Percentiles rank a stretch among this genome's conserved stretches.
These are phyloP conservation scores for Marcusenius ussheri DNA, from an alignment of 2,113 vertebrate genomes.

Conservation along the genomic window DNA sequence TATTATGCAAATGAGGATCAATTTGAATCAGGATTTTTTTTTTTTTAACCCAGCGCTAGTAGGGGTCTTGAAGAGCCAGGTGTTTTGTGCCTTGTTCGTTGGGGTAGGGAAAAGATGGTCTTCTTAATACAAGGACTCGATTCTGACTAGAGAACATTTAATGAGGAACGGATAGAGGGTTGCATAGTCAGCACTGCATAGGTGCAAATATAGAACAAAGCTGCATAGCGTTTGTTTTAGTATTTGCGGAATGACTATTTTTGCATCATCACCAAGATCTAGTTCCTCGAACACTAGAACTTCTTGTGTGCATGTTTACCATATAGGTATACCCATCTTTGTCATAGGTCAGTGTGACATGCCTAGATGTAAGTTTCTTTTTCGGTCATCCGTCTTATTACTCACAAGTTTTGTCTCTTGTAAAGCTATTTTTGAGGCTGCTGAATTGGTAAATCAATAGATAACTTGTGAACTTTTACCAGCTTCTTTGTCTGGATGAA, in stretches of 20 bases:
- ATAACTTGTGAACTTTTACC: neutral
- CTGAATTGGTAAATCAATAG: neutral
- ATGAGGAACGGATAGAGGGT: neutral
- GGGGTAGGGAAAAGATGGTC: neutral
- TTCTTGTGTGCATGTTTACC: neutral
- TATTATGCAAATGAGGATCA: neutral
- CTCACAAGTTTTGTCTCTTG: neutral
- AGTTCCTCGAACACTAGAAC: neutral
- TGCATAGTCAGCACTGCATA: neutral
- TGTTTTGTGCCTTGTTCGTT: neutral
- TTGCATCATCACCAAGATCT: neutral
- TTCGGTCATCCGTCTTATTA: neutral
- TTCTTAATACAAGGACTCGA: neutral
- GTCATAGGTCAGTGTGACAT: neutral
- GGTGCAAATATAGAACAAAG: slow-evolving; percentile 8
- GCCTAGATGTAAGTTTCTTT: neutral
- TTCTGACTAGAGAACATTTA: neutral
- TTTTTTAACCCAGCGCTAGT: neutral
- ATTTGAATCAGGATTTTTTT: neutral
- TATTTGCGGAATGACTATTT: neutral
- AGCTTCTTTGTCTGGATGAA: neutral
- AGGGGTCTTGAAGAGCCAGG: neutral
- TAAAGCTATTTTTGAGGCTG: neutral
- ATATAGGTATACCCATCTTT: neutral
- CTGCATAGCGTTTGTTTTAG: neutral